Evolutionary conservation across 2,113 vertebrate genomes (phyloP).

Genomic region (Proteles cristata): DNA sequence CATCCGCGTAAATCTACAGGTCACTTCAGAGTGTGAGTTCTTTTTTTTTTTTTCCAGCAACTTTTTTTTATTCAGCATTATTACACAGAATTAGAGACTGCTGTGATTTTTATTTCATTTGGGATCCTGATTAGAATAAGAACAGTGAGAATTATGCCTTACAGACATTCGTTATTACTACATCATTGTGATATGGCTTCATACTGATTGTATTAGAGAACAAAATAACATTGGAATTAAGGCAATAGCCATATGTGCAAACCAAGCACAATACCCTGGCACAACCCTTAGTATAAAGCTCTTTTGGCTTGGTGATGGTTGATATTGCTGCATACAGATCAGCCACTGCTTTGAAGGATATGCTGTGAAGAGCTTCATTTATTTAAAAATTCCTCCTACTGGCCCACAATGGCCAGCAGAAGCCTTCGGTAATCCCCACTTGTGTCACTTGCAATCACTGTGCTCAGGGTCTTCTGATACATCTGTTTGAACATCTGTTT

Average conservation of each 20-base stretch:
- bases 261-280: slow-evolving; percentile 69
- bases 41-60: background rate
- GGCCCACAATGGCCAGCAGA: slow-evolving; percentile 88
- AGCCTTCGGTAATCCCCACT: slow-evolving; percentile 88
- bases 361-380: slow-evolving; percentile 55
- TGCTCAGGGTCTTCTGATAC: slow-evolving; percentile 89
- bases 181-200: slow-evolving; percentile 63
- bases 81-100: slow-evolving; percentile 50
- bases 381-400: slow-evolving; percentile 80
- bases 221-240: slow-evolving; percentile 73
- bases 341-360: slow-evolving; percentile 37
- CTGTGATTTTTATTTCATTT: slow-evolving; percentile 73
- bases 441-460: slow-evolving; percentile 88
- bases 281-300: slow-evolving; percentile 56
- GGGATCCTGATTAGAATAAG: slow-evolving; percentile 59
- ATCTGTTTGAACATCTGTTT: slow-evolving; percentile 89
- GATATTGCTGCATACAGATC: slow-evolving; percentile 69
- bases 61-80: background rate
- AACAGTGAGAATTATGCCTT: slow-evolving; percentile 58
- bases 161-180: slow-evolving; percentile 62
- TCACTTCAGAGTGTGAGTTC: background rate
- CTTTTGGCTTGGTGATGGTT: slow-evolving; percentile 36
- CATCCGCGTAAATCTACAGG: background rate
- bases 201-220: slow-evolving; percentile 46
- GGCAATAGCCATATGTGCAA: slow-evolving; percentile 73